Conservation (phyloP, 92 coral and sea anemone genomes). For the Porites lobata region DNA sequence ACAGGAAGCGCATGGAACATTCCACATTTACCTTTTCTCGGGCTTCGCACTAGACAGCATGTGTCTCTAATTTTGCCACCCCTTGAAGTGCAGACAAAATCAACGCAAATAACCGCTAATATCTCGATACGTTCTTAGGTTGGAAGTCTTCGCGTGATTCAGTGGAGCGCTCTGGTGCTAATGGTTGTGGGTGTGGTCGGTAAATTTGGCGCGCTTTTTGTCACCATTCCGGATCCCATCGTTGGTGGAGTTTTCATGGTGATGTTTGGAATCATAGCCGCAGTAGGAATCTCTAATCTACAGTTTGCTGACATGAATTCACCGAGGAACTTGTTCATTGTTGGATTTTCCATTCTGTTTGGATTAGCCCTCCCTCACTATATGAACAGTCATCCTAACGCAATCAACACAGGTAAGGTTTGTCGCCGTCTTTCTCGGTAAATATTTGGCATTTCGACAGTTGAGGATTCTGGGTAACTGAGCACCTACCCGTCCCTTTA, state of each 20-base stretch:
- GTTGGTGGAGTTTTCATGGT: slow-evolving; percentile 91
- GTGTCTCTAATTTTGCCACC: no score
- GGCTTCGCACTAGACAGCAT: no score
- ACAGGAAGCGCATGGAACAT: no score
- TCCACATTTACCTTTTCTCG: no score
- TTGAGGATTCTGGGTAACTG: no score
- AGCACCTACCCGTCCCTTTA: no score
- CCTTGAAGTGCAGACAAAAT: no score
- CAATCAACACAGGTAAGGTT: slow-evolving; percentile 77
- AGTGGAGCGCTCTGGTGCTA: slow-evolving; percentile 81
- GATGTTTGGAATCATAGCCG: slow-evolving; percentile 90
- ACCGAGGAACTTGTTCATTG: slow-evolving; percentile 85
- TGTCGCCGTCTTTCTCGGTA: neutral
- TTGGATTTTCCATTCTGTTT: slow-evolving; percentile 82
- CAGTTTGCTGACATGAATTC: slow-evolving; percentile 90
- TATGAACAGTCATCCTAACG: slow-evolving; percentile 64
- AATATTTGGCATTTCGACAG: neutral
- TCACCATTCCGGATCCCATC: slow-evolving; percentile 92
- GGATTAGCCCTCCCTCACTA: slow-evolving; percentile 86
- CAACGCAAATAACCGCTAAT: no score
- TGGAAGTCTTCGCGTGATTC: slow-evolving; percentile 93
- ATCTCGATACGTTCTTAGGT: slow-evolving; percentile 55
- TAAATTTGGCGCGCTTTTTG: slow-evolving; percentile 89
- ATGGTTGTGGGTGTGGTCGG: slow-evolving; percentile 79
- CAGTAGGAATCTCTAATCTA: slow-evolving; percentile 89